A percentile compares a stretch with the other conserved stretches of the same genome.
phyloP scores from a whole-genome alignment of 2,113 vertebrate genomes.

The Tyrannus savana region DNA sequence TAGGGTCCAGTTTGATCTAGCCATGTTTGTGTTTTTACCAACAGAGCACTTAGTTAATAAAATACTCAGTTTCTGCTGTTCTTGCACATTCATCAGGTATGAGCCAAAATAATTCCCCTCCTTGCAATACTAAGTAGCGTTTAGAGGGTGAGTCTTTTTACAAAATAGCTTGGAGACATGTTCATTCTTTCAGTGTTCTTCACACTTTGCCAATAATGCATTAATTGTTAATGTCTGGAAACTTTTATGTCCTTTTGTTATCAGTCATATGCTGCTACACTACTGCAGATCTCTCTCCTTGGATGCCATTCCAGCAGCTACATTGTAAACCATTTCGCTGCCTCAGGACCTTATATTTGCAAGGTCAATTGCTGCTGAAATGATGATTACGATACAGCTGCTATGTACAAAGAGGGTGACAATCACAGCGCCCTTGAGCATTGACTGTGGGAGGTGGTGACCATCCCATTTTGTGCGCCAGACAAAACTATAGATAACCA shows the following conservation, averaged over 20 bases:
- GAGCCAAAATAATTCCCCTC: neutral
- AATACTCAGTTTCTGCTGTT: neutral
- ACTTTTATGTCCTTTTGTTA: neutral
- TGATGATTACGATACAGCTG: conserved; percentile 48
- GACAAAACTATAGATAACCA: neutral
- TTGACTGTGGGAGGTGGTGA: conserved; percentile 12
- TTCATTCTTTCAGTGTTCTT: conserved; percentile 22
- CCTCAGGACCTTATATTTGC: conserved; percentile 41
- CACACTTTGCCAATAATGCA: conserved; percentile 40
- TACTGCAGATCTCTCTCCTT: neutral
- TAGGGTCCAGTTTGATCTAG: neutral
- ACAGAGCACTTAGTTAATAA: neutral
- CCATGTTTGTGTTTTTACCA: neutral
- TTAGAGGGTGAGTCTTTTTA: neutral
- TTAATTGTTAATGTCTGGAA: conserved; percentile 23
- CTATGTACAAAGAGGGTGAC: conserved; percentile 4
- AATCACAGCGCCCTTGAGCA: conserved; percentile 49
- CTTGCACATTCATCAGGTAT: neutral
- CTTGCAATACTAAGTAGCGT: neutral
- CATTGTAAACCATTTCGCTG: conserved; percentile 37
- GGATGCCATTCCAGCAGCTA: conserved; percentile 1
- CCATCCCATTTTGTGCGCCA: neutral
- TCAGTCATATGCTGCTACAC: neutral
- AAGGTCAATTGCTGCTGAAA: conserved; percentile 62
- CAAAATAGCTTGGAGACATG: neutral